These are phyloP conservation scores for Xenotilapia longispinis DNA, from an alignment of 2,113 vertebrate genomes.

Conservation along the genomic window DNA sequence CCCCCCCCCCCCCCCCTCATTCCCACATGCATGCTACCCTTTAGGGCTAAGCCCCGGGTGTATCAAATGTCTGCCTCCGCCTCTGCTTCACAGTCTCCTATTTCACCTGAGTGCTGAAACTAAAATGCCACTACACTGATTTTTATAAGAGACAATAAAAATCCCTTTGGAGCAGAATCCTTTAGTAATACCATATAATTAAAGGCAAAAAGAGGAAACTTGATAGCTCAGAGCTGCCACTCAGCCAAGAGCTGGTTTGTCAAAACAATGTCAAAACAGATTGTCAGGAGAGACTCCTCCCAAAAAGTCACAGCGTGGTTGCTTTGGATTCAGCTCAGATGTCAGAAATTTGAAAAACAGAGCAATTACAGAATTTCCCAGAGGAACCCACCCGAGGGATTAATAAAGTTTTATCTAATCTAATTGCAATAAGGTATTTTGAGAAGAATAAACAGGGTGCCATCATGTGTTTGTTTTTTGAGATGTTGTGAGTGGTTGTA, in stretches of 20 bases:
- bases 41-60: too few species aligned
- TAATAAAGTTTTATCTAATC: too few species aligned
- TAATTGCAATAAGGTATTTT: background rate
- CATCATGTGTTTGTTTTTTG: slow-evolving; percentile 8
- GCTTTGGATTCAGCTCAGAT: background rate
- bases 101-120: background rate
- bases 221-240: background rate
- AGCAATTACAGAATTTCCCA: too few species aligned
- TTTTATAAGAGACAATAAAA: slow-evolving; percentile 23
- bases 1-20: too few species aligned
- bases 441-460: background rate
- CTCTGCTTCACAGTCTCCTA: background rate
- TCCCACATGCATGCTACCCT: too few species aligned
- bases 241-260: background rate
- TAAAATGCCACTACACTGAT: background rate
- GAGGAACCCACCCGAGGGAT: too few species aligned
- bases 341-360: background rate
- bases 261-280: background rate
- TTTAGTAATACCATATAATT: background rate
- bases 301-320: background rate
- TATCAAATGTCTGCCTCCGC: too few species aligned
- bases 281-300: background rate
- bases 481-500: slow-evolving; percentile 5
- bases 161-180: background rate
- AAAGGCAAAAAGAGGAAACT: background rate